Percentiles rank a stretch among this genome's conserved stretches.
Evolutionary conservation across 2,113 vertebrate species (phyloP).

Genomic region (Periophthalmodon schlosseri): DNA sequence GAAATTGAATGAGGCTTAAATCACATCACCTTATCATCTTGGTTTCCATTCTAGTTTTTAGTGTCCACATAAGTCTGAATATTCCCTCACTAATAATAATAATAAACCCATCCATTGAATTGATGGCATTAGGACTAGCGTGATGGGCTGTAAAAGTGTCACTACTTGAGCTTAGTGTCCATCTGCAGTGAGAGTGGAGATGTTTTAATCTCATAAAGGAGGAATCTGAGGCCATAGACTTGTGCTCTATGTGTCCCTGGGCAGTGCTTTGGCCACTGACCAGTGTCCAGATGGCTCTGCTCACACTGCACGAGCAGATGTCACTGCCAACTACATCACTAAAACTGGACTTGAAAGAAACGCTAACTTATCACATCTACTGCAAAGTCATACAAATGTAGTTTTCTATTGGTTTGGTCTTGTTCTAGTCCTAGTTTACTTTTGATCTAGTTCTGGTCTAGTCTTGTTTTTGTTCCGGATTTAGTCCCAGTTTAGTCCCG

Average conservation of each 20-base stretch:
- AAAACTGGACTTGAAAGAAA: conserved; percentile 21
- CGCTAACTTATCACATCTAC: conserved; percentile 13
- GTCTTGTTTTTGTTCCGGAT: no score
- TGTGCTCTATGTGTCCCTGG: neutral
- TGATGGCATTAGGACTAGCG: conserved; percentile 10
- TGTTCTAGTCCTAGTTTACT: no score
- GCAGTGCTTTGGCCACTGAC: conserved; percentile 28
- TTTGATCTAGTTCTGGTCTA: no score
- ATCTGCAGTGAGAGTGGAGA: conserved; percentile 6
- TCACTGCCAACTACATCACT: neutral
- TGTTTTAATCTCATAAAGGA: conserved; percentile 23
- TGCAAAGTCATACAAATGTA: neutral
- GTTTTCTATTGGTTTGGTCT: neutral
- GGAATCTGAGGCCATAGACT: conserved; percentile 16
- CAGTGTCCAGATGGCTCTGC: conserved; percentile 28
- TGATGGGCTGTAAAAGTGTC: neutral
- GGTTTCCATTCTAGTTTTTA: neutral
- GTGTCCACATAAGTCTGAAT: neutral
- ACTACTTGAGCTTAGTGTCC: neutral
- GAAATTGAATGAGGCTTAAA: no score
- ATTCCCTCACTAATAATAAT: neutral
- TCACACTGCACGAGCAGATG: conserved; percentile 32
- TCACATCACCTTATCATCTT: no score
- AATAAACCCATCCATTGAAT: conserved; percentile 18
- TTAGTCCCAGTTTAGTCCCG: no score